Base-by-base conservation (phyloP, 1,140 invertebrate species). In the Chelonus insularis region DNA sequence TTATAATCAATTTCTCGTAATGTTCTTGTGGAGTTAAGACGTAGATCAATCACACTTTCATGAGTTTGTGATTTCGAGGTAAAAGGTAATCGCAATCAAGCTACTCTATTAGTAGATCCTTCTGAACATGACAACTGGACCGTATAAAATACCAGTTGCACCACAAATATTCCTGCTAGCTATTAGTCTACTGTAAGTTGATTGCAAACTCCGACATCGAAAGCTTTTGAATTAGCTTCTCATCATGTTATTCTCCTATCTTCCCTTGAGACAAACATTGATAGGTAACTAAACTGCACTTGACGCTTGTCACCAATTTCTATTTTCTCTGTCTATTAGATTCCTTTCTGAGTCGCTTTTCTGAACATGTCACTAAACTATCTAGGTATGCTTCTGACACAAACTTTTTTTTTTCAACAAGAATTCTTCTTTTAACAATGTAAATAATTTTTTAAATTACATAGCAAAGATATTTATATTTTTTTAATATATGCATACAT, bases 251-350 rank as follows among this genome's bases (percentile, higher is more conserved):
- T 37, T 47, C 41, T 18, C 54, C n/a, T 58, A n/a, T 55, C 12
- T 25, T 8, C 29, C 32, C 43, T 56, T 39, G 61, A 64, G 57
- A 65, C 63, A 64, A 57, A 57, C 39, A 43, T 14, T 43, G 16
- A n/a, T 1, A 43, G 3, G 12, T 55, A 61, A 29, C 23, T 51
- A 63, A 68, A 48, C 71, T 79, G 76, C 62, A 59, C 69, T 67
- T 76, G 75, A 77, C 74, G 71, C 68, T 72, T 68, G 67, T 68
- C 61, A 52, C 63, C 57, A 69, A 65, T 65, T 57, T 63, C 54
- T 52, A 63, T 54, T 51, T 51, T 39, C 56, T 63, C 25, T 52
- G 36, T 55, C 21, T 43, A 32, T 25, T 54, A 55, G 36, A 25
- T 60, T 63, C 41, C 52, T 56, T 60, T 64, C 45, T 16, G 47